Percentiles rank a stretch among this genome's conserved stretches.
These are phyloP conservation scores for Phocoena sinus DNA, from an alignment of 2,113 vertebrate species.

Conservation along the genomic window DNA sequence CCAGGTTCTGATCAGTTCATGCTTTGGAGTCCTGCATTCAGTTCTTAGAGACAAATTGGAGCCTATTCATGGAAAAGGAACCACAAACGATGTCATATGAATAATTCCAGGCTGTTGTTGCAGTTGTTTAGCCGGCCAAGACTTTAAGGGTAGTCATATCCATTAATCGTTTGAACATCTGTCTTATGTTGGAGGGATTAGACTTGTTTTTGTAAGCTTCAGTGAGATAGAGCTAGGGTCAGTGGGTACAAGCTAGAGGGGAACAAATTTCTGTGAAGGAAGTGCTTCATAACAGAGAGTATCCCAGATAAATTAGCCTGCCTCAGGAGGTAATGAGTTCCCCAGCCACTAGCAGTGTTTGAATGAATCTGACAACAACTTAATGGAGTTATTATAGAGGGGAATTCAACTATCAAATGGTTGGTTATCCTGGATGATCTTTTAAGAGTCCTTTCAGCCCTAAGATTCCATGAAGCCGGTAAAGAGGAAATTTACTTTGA, in stretches of 20 bases:
- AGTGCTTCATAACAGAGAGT: neutral
- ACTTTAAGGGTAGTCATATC: neutral
- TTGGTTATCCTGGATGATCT: neutral
- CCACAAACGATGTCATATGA: neutral
- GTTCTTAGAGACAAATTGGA: neutral
- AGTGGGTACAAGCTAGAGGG: neutral
- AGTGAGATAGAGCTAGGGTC: neutral
- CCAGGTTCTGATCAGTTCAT: neutral
- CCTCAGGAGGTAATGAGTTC: neutral
- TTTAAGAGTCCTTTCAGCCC: neutral
- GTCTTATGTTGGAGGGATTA: neutral
- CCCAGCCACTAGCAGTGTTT: neutral
- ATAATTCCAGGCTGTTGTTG: neutral
- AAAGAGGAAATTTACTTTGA: conserved; percentile 28
- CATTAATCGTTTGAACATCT: neutral
- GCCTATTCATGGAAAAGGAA: neutral
- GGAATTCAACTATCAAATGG: neutral
- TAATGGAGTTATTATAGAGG: neutral
- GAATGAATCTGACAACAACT: neutral
- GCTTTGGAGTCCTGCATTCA: neutral
- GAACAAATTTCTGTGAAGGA: neutral
- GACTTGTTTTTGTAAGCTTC: neutral
- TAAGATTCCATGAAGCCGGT: neutral
- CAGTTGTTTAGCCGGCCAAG: neutral
- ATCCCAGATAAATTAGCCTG: neutral